phyloP scores from a whole-genome alignment of 2,113 vertebrate genomes.

The Dasyprocta punctata region DNA sequence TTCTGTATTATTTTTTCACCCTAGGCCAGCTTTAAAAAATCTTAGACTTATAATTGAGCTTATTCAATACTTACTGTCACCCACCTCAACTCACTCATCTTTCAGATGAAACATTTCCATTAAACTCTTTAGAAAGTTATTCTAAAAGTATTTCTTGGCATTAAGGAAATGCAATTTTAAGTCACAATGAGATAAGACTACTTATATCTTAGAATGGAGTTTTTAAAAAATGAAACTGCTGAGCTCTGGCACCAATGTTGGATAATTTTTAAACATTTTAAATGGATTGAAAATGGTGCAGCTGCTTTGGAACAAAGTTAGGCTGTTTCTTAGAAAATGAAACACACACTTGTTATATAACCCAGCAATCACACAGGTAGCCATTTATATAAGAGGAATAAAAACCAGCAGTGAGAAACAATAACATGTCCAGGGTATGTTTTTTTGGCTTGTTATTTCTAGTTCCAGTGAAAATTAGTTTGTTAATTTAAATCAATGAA shows the following conservation, averaged over 20 bases:
- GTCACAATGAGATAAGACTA: background rate
- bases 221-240: background rate
- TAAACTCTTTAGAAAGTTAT: background rate
- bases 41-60: background rate
- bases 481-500: background rate
- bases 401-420: background rate
- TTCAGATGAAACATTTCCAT: background rate
- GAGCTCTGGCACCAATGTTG: background rate
- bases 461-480: background rate
- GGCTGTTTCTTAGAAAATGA: slow-evolving; percentile 2
- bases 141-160: background rate
- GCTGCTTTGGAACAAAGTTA: background rate
- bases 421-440: too few relatives aligned
- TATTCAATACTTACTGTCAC: background rate
- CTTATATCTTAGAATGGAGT: background rate
- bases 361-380: background rate
- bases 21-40: background rate
- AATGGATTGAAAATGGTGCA: background rate
- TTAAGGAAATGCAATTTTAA: slow-evolving; percentile 1
- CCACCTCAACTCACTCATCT: background rate
- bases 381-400: background rate
- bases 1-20: background rate
- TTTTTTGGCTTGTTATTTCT: background rate
- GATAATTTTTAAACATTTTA: background rate
- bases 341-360: background rate